Evolutionary conservation across 2,888 invertebrate genomes (phyloP).

Genomic region (Drosophila sordidapex): DNA sequence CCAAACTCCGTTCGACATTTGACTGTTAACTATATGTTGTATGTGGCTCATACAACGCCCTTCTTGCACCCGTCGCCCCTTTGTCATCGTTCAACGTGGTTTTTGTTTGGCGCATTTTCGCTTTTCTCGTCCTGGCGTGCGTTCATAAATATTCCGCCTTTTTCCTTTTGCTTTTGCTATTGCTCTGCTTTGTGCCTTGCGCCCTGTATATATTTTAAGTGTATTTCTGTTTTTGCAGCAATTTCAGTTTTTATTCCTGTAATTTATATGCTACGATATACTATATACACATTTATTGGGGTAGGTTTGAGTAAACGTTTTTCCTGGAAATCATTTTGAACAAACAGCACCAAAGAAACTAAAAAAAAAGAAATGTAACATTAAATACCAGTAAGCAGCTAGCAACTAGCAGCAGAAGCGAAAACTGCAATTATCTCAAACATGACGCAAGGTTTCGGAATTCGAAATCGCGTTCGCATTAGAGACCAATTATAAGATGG

Average conservation of each 20-base stretch:
- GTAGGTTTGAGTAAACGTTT: conserved; percentile 74
- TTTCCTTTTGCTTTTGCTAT: conserved; percentile 34
- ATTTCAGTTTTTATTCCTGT: conserved; percentile 76
- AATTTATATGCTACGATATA: conserved; percentile 69
- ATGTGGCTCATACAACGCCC: conserved; percentile 12
- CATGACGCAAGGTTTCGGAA: conserved; percentile 35
- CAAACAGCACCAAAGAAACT: conserved; percentile 16
- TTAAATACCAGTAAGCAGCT: conserved; percentile 24
- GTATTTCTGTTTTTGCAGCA: conserved; percentile 76
- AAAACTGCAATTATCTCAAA: conserved; percentile 57
- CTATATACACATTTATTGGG: conserved; percentile 61
- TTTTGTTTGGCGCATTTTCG: conserved; percentile 70
- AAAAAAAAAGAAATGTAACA: not conserved
- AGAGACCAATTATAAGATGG: conserved; percentile 54
- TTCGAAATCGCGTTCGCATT: conserved; percentile 35
- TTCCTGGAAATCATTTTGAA: conserved; percentile 52
- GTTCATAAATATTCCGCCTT: conserved; percentile 74
- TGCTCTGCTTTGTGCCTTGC: conserved; percentile 13
- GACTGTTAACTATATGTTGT: conserved; percentile 56
- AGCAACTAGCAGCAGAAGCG: not conserved
- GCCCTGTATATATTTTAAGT: conserved; percentile 64
- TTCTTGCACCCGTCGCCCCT: not conserved
- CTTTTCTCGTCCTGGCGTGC: conserved; percentile 67
- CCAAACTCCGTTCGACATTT: conserved; percentile 42
- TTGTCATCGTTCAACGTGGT: conserved; percentile 22